Percentiles rank a stretch among this genome's conserved stretches.
Conservation (phyloP, 2,113 vertebrate genomes). For the Alethe castanea region DNA sequence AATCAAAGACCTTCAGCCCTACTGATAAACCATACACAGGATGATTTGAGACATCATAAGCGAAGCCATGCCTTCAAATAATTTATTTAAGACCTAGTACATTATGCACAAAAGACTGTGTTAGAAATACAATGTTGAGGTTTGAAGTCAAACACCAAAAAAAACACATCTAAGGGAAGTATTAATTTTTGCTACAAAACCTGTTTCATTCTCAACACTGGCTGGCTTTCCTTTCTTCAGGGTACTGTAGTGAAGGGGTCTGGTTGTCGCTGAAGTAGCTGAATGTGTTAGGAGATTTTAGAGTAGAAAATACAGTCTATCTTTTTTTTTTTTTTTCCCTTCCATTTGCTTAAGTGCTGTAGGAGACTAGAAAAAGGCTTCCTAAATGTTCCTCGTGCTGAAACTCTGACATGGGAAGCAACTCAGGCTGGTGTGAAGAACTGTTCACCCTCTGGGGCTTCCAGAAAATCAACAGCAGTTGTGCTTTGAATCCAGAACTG, state of each 20-base stretch:
- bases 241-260: not conserved
- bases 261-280: not conserved
- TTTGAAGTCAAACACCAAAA: not conserved
- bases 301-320: not conserved
- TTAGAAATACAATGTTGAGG: not conserved
- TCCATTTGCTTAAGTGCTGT: not conserved
- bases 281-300: not conserved
- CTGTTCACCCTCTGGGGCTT: not conserved
- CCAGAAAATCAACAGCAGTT: not conserved
- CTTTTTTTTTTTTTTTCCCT: rapidly evolving
- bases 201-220: not conserved
- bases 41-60: not conserved
- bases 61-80: not conserved
- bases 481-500: not conserved
- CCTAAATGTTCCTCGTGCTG: not conserved
- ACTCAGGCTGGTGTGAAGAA: not conserved
- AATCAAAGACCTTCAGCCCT: not conserved
- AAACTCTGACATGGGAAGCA: not conserved
- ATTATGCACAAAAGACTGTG: not conserved
- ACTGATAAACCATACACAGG: not conserved
- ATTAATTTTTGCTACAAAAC: not conserved
- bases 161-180: not conserved
- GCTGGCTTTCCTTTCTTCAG: not conserved
- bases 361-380: not conserved
- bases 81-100: not conserved